These are phyloP conservation scores for Raphicerus campestris DNA, from an alignment of 2,113 vertebrate genomes.

Conservation along the genomic window DNA sequence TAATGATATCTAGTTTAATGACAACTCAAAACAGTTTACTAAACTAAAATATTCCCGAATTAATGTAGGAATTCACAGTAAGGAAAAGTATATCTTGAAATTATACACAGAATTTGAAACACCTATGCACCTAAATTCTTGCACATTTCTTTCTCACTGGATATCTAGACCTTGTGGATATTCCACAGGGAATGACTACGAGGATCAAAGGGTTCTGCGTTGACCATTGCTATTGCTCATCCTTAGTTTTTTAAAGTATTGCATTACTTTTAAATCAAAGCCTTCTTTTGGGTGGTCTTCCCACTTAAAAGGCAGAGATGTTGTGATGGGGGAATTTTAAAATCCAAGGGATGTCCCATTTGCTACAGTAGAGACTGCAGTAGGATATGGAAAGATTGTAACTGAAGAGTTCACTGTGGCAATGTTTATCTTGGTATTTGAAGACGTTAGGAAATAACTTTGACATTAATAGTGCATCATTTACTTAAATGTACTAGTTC, in stretches of 20 bases:
- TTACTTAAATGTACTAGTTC: not conserved
- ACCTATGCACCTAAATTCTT: not conserved
- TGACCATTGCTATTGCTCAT: not conserved
- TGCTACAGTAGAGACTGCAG: not conserved
- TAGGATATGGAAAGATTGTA: not conserved
- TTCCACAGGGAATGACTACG: not conserved
- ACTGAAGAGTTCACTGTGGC: not conserved
- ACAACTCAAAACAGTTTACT: not conserved
- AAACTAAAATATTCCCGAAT: not conserved
- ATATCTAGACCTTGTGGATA: not conserved
- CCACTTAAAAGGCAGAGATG: not conserved
- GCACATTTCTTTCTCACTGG: not conserved
- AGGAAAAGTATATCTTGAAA: not conserved
- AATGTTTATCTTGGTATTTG: not conserved
- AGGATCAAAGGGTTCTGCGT: slow-evolving; percentile 41
- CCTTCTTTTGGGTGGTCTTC: not conserved
- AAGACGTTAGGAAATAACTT: not conserved
- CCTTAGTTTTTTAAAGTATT: slow-evolving; percentile 46
- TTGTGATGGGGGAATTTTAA: not conserved
- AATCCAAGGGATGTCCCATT: not conserved
- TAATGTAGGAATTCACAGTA: not conserved
- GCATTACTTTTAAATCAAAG: slow-evolving; percentile 65
- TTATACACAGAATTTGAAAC: not conserved
- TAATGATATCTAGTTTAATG: not conserved
- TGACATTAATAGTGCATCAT: not conserved